Percentiles rank a stretch among this genome's conserved stretches.
Conservation (phyloP, 2,888 invertebrate genomes). For the Prosopocoilus inquinatus region DNA sequence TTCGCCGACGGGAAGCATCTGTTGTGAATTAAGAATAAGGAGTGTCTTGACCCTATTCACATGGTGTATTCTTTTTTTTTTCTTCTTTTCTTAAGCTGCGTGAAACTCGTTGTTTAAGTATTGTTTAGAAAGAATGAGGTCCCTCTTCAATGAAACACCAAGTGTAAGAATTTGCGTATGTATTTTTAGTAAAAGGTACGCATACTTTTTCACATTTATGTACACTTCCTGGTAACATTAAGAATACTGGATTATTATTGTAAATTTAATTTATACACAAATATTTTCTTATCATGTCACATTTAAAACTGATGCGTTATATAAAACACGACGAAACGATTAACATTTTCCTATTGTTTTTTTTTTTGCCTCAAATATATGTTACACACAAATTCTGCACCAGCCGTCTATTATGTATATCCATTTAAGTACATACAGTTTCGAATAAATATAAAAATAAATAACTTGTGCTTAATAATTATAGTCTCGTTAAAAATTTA, state of each 20-base stretch:
- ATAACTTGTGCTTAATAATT: constrained; percentile 36
- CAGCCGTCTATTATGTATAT: constrained; percentile 16
- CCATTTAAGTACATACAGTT: constrained; percentile 29
- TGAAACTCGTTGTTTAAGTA: too few relatives aligned
- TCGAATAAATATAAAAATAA: constrained; percentile 47
- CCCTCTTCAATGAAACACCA: constrained; percentile 24
- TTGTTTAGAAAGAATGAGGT: too few relatives aligned
- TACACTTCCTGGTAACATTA: constrained; percentile 48
- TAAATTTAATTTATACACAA: constrained; percentile 36
- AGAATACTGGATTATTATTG: constrained; percentile 50
- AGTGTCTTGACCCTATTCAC: background rate
- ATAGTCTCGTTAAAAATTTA: constrained; percentile 22
- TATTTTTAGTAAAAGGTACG: constrained; percentile 44
- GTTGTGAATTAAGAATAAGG: background rate
- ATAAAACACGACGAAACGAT: constrained; percentile 29
- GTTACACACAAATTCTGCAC: constrained; percentile 13
- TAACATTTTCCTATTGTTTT: constrained; percentile 23
- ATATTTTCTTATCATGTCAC: constrained; percentile 35
- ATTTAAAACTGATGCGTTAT: constrained; percentile 33
- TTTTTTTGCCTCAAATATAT: constrained; percentile 18
- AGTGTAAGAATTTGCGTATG: constrained; percentile 31
- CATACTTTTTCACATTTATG: constrained; percentile 39
- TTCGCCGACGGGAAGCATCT: background rate
- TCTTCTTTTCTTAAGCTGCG: background rate
- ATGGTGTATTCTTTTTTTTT: background rate